Evolutionary conservation across 2,113 vertebrate species (phyloP), one percentile per base, ranked within the genome.

Genomic region (Rhipidura dahli): DNA sequence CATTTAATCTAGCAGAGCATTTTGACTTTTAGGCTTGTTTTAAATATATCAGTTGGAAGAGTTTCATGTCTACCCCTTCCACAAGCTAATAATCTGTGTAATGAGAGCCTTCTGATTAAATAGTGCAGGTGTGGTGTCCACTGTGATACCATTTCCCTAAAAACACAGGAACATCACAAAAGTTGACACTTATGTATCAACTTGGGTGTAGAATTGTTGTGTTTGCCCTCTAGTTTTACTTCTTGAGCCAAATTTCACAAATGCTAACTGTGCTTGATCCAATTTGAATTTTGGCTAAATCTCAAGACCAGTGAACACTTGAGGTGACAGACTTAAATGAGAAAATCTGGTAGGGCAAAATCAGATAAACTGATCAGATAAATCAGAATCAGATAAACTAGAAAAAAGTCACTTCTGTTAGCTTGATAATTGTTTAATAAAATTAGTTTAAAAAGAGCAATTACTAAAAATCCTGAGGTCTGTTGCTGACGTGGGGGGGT

Each of bases 321-420:
- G 30, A 49, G 27, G 16, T 47, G 31, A 42, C 31, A 71, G 37
- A 81, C 70, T 54, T 61, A 61, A 56, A 35, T 53, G 37, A 31
- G 27, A 28, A 92, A 77, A 63, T 40, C 0, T 0, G 1, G 7
- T 56, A 15, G 30, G n/a, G 61, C 24, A 60, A 24, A 68, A 72
- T 39, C 49, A 60, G 54, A 15, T n/a, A n/a, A n/a, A n/a, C n/a
- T n/a, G n/a, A n/a, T n/a, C n/a, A n/a, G n/a, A n/a, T n/a, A n/a
- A n/a, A n/a, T n/a, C 7, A 26, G 23, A 11, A 0, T 0, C 3
- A 33, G 3, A 35, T 57, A n/a, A 53, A 10, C 19, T 61, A 45
- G 50, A 23, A 59, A 59, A 19, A 78, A 86, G 8, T 59, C 1
- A 40, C 42, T 71, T 63, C 13, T 39, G 27, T 42, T 47, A 49